Conservation (phyloP, 1,140 invertebrate species). For the Ceratina japonica region DNA sequence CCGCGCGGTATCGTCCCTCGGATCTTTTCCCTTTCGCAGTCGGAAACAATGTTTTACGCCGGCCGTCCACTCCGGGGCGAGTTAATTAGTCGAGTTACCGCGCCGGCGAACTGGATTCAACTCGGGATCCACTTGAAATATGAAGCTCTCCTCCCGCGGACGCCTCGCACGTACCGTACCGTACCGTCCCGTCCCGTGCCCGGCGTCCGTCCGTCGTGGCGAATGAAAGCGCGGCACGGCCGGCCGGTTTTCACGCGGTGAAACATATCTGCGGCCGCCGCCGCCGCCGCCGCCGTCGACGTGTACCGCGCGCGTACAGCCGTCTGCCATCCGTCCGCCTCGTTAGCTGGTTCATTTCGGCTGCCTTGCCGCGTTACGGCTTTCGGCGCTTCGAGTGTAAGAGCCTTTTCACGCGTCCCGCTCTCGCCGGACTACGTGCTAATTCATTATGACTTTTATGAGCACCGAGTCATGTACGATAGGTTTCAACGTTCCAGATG, state of each 20-base stretch:
- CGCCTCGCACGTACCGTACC: background rate
- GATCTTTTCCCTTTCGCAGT: slow-evolving; percentile 59
- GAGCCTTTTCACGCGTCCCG: no score
- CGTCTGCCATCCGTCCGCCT: background rate
- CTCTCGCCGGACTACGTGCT: no score
- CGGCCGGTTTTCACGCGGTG: background rate
- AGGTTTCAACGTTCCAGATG: no score
- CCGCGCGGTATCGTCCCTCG: slow-evolving; percentile 32
- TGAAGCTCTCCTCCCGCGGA: background rate
- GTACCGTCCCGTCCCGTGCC: no score
- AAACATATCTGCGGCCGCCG: background rate
- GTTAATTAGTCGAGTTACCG: slow-evolving; percentile 50
- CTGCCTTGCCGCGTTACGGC: background rate
- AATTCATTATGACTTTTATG: no score
- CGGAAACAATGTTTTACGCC: slow-evolving; percentile 60
- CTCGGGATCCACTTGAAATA: slow-evolving; percentile 20
- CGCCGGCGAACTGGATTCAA: slow-evolving; percentile 18
- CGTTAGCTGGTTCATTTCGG: background rate
- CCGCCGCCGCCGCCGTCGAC: no score
- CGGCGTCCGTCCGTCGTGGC: no score
- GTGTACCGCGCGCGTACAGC: background rate
- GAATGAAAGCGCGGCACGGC: slow-evolving; percentile 3
- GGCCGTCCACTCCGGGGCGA: slow-evolving; percentile 32
- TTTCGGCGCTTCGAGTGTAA: no score
- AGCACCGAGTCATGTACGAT: no score